These are phyloP conservation scores for Calidris pugnax DNA, from an alignment of 2,113 vertebrate genomes.

Conservation along the genomic window DNA sequence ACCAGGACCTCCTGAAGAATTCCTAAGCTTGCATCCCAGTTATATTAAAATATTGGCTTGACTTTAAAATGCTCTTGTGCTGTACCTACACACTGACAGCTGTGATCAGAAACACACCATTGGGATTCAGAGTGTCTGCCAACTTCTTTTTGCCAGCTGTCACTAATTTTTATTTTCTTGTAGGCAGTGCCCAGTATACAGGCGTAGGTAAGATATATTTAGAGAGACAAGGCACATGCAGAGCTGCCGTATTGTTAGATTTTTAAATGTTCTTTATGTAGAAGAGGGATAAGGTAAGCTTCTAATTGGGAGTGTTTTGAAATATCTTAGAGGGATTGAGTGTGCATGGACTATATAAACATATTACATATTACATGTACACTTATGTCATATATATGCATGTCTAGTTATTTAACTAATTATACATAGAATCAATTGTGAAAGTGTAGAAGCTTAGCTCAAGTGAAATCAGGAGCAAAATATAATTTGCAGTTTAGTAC, in stretches of 20 bases:
- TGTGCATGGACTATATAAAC: not conserved
- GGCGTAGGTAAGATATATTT: not conserved
- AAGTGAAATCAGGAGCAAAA: not conserved
- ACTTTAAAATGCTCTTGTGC: not conserved
- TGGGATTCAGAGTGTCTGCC: not conserved
- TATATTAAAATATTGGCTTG: not conserved
- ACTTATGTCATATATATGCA: not conserved
- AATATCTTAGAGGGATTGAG: not conserved
- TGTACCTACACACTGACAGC: not conserved
- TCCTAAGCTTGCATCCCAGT: not conserved
- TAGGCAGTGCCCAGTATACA: not conserved
- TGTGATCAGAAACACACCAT: not conserved
- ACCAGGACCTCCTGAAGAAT: not conserved
- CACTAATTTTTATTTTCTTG: not conserved
- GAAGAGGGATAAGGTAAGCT: not conserved
- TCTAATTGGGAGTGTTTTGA: not conserved
- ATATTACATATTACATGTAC: not conserved
- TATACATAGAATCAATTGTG: not conserved
- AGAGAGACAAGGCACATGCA: not conserved
- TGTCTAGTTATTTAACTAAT: not conserved
- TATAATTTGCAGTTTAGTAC: not conserved
- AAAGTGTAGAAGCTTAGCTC: not conserved
- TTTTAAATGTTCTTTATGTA: not conserved
- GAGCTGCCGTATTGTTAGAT: not conserved
- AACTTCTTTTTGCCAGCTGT: not conserved